Percentiles rank a stretch among this genome's conserved stretches.
Conservation (phyloP, 1,140 invertebrate species). For the Pogonognathellus flavescens region DNA sequence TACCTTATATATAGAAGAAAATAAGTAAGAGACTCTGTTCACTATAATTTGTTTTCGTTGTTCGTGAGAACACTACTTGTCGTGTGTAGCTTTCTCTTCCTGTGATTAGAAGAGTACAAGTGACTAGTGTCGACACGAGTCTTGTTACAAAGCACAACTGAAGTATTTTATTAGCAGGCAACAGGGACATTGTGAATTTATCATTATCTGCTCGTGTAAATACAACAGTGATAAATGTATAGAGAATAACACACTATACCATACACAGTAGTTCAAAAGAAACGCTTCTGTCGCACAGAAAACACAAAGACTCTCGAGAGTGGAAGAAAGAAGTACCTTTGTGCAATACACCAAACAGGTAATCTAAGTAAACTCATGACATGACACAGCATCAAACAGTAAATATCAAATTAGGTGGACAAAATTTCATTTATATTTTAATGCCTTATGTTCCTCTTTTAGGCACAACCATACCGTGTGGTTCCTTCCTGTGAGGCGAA, state of each 20-base stretch:
- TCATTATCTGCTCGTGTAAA: too few species aligned
- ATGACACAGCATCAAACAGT: not conserved
- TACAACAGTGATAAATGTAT: not conserved
- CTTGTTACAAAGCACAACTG: not conserved
- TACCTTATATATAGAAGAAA: too few species aligned
- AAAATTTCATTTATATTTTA: not conserved
- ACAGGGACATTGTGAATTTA: too few species aligned
- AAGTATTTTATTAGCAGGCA: not conserved
- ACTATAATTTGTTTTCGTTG: not conserved
- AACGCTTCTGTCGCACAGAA: too few species aligned
- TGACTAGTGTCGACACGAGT: not conserved
- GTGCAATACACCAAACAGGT: not conserved
- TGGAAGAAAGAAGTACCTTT: too few species aligned
- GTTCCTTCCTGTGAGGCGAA: too few species aligned
- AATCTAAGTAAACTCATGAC: not conserved
- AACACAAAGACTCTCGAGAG: not conserved
- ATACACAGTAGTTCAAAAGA: too few species aligned
- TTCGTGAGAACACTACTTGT: constrained; percentile 36
- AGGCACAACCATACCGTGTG: not conserved
- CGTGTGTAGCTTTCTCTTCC: constrained; percentile 31
- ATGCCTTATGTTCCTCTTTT: not conserved
- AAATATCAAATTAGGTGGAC: not conserved
- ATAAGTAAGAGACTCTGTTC: too few species aligned
- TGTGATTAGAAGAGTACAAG: not conserved
- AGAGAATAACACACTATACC: not conserved